These are phyloP conservation scores for Zoanthus sansibaricus DNA, from an alignment of 92 coral and sea anemone genomes.

Conservation along the genomic window DNA sequence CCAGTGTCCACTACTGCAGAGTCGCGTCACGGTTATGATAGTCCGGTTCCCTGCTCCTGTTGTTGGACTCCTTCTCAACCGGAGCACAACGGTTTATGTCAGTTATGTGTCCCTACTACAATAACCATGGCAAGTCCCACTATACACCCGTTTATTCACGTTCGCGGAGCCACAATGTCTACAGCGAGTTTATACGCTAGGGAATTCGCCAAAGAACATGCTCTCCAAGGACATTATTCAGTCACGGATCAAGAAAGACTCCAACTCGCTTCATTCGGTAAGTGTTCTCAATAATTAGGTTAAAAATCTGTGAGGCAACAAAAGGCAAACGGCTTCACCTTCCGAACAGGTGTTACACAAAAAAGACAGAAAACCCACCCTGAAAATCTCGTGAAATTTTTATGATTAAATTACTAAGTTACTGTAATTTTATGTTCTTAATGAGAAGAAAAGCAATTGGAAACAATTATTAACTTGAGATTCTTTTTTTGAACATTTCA, in stretches of 20 bases:
- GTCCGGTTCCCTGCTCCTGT: constrained; percentile 93
- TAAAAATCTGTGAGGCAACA: constrained; percentile 12
- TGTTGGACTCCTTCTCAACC: constrained; percentile 98
- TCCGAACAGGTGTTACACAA: constrained; percentile 29
- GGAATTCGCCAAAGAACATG: constrained; percentile 80
- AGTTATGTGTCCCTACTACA: constrained; percentile 91
- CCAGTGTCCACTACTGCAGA: constrained; percentile 74
- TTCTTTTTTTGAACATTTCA: constrained; percentile 47
- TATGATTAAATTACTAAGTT: constrained; percentile 27
- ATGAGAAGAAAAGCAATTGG: constrained; percentile 3
- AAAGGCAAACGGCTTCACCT: constrained; percentile 20
- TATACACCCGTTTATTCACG: constrained; percentile 83
- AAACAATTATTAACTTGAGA: constrained; percentile 15
- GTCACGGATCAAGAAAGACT: constrained; percentile 78
- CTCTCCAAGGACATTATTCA: constrained; percentile 87
- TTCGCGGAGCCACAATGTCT: constrained; percentile 89
- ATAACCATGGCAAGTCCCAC: constrained; percentile 64
- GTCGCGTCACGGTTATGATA: constrained; percentile 77
- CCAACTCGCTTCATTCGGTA: constrained; percentile 91
- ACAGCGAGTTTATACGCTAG: constrained; percentile 78
- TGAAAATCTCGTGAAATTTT: constrained; percentile 59
- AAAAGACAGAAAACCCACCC: constrained; percentile 20
- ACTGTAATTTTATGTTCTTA: constrained; percentile 16
- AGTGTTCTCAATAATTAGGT: constrained; percentile 52
- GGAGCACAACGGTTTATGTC: constrained; percentile 89